phyloP scores from a whole-genome alignment of 1,140 invertebrate species.

The Platorchestia sp. region DNA sequence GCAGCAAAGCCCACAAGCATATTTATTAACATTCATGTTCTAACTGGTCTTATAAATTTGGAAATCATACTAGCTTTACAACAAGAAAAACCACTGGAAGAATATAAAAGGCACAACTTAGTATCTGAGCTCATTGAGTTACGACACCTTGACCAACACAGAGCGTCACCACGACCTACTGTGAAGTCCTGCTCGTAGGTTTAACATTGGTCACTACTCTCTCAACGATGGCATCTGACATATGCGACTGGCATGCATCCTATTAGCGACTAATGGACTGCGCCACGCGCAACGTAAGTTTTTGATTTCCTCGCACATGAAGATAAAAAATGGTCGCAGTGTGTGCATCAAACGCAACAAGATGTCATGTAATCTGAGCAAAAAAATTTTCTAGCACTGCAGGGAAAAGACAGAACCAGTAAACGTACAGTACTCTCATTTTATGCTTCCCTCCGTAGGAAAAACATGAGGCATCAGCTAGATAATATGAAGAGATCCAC shows the following conservation, averaged over 20 bases:
- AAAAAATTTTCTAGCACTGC: neutral
- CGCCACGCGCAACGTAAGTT: neutral
- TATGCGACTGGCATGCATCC: neutral
- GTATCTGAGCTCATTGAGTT: too few relatives aligned
- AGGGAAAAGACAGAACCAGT: neutral
- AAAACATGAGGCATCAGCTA: neutral
- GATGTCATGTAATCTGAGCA: neutral
- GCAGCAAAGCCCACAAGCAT: too few relatives aligned
- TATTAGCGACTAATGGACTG: neutral
- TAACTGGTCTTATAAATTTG: neutral
- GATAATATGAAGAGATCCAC: neutral
- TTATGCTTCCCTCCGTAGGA: neutral
- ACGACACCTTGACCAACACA: neutral
- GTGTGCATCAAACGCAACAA: neutral
- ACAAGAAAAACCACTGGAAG: too few relatives aligned
- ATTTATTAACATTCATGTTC: neutral
- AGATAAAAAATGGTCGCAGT: neutral
- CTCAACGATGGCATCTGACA: neutral
- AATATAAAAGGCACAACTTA: too few relatives aligned
- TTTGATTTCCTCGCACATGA: neutral
- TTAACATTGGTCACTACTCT: neutral
- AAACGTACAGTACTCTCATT: neutral
- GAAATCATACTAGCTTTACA: too few relatives aligned
- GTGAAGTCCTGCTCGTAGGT: neutral
- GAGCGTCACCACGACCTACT: neutral